Evolutionary conservation across 1,140 invertebrate species (phyloP), one percentile per base, ranked within the genome.

Genomic region (Lordiphosa clarofinis): DNA sequence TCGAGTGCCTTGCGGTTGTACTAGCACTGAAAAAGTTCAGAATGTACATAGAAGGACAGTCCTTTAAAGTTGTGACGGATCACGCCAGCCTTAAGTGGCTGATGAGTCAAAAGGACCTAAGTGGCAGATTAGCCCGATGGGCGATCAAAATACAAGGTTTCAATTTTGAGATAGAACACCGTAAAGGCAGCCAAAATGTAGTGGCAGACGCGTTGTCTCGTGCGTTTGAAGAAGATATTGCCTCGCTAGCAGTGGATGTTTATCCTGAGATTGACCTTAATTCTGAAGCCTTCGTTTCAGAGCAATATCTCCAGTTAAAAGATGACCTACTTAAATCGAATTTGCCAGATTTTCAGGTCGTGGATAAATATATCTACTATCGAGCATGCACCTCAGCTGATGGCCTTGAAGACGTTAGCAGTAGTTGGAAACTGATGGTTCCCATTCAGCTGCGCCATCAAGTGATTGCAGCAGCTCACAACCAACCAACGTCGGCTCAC

Each of bases 41-140:
- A 0, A 64, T 57, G 24, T 57, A 57, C 13, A 36, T 57, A 9
- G 47, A 63, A 4, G 55, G 48, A 4, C 49, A 65, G 13, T 3
- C 21, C 0, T 65, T 53, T 4, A 64, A 31, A 31, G 28, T 31
- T 1, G 28, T 31, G 8, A 53, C 56, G 8, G 49, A 58, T 36
- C 55, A 58, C 6, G 48, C 33, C 9, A 31, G 28, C 2, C 21
- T 60, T 21, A 36, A 21, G 1, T 56, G 54, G 46, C 19, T 62
- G 7, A 56, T 62, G 50, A 35, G 44, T 15, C 42, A 13, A 43
- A 15, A 9, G 7, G 24, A 38, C 15, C 10, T 48, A 33, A 35
- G 46, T 9, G 24, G 38, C 9, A 36, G 4, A 52, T 28, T 28
- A 31, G 28, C 28, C 2, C 1, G 28, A 31, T 31, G 28, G 28